A percentile compares a stretch with the other conserved stretches of the same genome.
phyloP scores from a whole-genome alignment of 2,113 vertebrate species.

The Agapornis roseicollis region DNA sequence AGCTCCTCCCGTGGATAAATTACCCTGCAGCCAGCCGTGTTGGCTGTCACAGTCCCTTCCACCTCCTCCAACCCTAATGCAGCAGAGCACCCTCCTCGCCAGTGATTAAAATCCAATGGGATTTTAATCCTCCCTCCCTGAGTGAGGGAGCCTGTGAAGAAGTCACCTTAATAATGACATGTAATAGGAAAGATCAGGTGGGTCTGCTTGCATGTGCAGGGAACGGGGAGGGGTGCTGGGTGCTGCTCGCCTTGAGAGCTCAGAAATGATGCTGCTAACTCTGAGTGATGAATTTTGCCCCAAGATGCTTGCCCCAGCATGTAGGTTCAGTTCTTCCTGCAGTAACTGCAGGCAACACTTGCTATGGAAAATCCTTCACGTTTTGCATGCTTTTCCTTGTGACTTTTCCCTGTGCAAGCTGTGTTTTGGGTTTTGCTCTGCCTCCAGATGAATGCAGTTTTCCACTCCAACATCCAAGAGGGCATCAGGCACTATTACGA shows the following conservation, averaged over 20 bases:
- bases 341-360: fast-evolving
- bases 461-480: conserved; percentile 86
- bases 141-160: not conserved
- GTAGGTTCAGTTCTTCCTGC: fast-evolving
- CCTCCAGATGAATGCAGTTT: conserved; percentile 78
- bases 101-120: not conserved
- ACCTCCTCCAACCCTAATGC: not conserved
- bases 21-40: fast-evolving
- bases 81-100: not conserved
- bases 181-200: not conserved
- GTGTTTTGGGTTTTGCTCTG: fast-evolving
- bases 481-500: conserved; percentile 92
- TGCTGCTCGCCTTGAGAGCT: not conserved
- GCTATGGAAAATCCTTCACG: fast-evolving
- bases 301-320: not conserved
- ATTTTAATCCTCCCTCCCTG: too few relatives aligned
- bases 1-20: not conserved
- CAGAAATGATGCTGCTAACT: not conserved
- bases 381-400: not conserved
- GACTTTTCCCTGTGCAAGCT: fast-evolving
- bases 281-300: not conserved
- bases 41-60: not conserved
- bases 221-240: fast-evolving
- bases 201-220: not conserved
- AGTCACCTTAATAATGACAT: not conserved